phyloP scores from a whole-genome alignment of 2,797 vertebrate genomes.

The Lepilemur ruficaudatus region DNA sequence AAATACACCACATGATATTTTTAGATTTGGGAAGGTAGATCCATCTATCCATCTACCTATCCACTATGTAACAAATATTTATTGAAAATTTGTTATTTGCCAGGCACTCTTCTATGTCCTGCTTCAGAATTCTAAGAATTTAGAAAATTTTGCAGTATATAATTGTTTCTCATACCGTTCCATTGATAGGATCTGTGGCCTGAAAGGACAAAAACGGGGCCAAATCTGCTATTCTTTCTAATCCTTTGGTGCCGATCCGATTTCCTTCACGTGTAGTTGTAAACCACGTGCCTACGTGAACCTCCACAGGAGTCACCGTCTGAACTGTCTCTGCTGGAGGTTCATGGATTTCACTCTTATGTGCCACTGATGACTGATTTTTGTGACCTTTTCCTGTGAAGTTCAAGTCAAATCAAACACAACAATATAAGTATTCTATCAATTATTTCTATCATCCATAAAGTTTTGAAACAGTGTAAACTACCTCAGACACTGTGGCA shows the following conservation, averaged over 20 bases:
- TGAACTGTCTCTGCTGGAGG: neutral
- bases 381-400: conserved; percentile 82
- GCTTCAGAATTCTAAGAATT: neutral
- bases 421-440: neutral
- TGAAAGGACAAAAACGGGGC: conserved; percentile 84
- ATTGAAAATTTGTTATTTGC: neutral
- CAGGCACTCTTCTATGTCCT: neutral
- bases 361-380: neutral
- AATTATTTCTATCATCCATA: neutral
- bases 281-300: conserved; percentile 87
- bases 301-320: conserved; percentile 20
- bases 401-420: conserved; percentile 39
- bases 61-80: neutral
- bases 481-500: neutral
- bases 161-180: conserved; percentile 84
- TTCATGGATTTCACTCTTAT: conserved; percentile 73
- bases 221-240: conserved; percentile 75
- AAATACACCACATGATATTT: conserved; percentile 1
- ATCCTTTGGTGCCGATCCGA: conserved; percentile 87
- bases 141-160: neutral
- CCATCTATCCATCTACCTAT: neutral
- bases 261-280: conserved; percentile 91
- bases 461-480: neutral
- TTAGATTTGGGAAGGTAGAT: neutral
- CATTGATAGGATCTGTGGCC: conserved; percentile 90